Evolutionary conservation across 64 coral and sea anemone species (phyloP).

Genomic region (Montipora cactus): DNA sequence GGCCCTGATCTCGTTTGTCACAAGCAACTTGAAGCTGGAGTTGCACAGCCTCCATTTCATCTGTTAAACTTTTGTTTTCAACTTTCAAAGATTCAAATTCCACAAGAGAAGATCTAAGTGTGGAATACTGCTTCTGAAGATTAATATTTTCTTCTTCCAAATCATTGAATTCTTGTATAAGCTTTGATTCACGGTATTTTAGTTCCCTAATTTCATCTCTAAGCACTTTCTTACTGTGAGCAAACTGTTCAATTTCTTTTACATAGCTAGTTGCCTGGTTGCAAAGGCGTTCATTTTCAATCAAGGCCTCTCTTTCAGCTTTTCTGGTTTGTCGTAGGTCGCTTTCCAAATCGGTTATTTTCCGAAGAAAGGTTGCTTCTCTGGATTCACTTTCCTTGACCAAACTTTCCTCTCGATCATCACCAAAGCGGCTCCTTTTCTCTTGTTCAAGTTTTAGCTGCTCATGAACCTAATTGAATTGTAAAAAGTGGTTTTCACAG

Average conservation of each 20-base stretch:
- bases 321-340: constrained; percentile 88
- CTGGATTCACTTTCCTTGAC: constrained; percentile 97
- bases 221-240: constrained; percentile 80
- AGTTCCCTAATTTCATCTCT: constrained; percentile 88
- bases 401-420: constrained; percentile 91
- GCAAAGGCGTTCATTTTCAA: constrained; percentile 88
- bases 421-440: constrained; percentile 97
- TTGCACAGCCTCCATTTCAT: constrained; percentile 93
- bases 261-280: constrained; percentile 70
- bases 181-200: constrained; percentile 79
- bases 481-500: too few species aligned
- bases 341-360: constrained; percentile 95
- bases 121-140: constrained; percentile 93
- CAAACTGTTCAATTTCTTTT: constrained; percentile 90
- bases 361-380: constrained; percentile 86
- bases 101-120: constrained; percentile 86
- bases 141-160: constrained; percentile 97
- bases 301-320: constrained; percentile 76
- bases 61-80: constrained; percentile 95
- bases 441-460: constrained; percentile 94
- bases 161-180: constrained; percentile 90
- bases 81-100: constrained; percentile 99
- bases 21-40: constrained; percentile 92
- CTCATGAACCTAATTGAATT: constrained; percentile 70
- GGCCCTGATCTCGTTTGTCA: constrained; percentile 88